Conservation (phyloP, 1,140 invertebrate genomes). For the Magallana ariakensis region DNA sequence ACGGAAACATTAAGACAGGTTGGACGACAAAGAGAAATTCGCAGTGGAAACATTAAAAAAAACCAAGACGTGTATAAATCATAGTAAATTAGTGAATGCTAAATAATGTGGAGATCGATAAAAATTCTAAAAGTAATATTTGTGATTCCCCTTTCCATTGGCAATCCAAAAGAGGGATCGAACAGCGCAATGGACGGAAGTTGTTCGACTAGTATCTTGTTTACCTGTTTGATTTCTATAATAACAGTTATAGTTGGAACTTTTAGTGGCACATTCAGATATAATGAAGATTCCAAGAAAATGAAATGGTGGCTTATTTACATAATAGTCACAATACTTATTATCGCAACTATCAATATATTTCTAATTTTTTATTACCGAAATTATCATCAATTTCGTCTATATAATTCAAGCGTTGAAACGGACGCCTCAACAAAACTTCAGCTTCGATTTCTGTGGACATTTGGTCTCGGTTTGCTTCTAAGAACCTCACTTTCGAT, state of each 20-base stretch:
- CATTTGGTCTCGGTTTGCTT: background rate
- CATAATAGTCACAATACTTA: background rate
- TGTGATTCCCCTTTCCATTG: background rate
- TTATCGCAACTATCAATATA: background rate
- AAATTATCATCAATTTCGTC: background rate
- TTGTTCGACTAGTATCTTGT: background rate
- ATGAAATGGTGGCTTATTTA: background rate
- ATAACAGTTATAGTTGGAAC: background rate
- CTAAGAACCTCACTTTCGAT: background rate
- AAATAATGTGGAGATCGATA: too few relatives aligned
- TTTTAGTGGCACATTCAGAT: background rate
- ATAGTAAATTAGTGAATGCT: too few relatives aligned
- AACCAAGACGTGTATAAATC: too few relatives aligned
- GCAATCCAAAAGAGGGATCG: background rate
- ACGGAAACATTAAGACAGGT: too few relatives aligned
- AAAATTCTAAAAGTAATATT: slow-evolving; percentile 4
- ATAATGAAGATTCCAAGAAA: background rate
- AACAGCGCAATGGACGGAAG: too few relatives aligned
- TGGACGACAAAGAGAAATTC: too few relatives aligned
- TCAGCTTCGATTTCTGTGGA: background rate
- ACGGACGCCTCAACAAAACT: background rate
- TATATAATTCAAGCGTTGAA: background rate
- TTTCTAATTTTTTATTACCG: background rate
- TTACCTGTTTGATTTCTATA: background rate
- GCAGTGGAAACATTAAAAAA: too few relatives aligned